phyloP scores from a whole-genome alignment of 2,888 invertebrate genomes.

The Neocrepidodera transversa region DNA sequence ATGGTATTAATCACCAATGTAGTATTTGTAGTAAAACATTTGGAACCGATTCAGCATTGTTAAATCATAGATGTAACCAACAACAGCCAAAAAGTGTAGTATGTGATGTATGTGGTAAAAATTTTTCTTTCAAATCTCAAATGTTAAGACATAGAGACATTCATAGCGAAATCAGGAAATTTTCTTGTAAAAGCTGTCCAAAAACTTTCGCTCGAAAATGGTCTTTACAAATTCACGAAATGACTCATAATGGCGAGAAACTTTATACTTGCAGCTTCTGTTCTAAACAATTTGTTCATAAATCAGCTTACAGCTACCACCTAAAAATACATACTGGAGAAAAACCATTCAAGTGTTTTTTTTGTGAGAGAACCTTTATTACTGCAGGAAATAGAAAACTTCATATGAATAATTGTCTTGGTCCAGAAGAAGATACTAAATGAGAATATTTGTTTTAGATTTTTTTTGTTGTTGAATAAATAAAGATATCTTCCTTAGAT shows the following conservation, averaged over 20 bases:
- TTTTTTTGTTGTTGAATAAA: too few species aligned
- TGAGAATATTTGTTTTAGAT: too few species aligned
- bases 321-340: slow-evolving; percentile 41
- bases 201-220: slow-evolving; percentile 35
- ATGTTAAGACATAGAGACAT: slow-evolving; percentile 43
- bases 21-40: slow-evolving; percentile 61
- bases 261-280: slow-evolving; percentile 43
- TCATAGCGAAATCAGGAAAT: slow-evolving; percentile 48
- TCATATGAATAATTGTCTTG: slow-evolving; percentile 31
- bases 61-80: slow-evolving; percentile 56
- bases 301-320: slow-evolving; percentile 39
- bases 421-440: background rate
- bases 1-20: slow-evolving; percentile 56
- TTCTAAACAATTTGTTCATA: slow-evolving; percentile 31
- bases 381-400: slow-evolving; percentile 29
- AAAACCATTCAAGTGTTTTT: slow-evolving; percentile 29
- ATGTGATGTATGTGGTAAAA: slow-evolving; percentile 59
- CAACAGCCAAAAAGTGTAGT: slow-evolving; percentile 55
- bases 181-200: slow-evolving; percentile 37
- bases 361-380: slow-evolving; percentile 61
- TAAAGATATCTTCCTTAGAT: too few species aligned
- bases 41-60: slow-evolving; percentile 53
- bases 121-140: slow-evolving; percentile 36
- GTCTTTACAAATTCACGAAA: slow-evolving; percentile 40
- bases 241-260: slow-evolving; percentile 45